Evolutionary conservation across 1,140 invertebrate genomes (phyloP), one percentile per base, ranked within the genome.

Genomic region (Drosophila punjabiensis): DNA sequence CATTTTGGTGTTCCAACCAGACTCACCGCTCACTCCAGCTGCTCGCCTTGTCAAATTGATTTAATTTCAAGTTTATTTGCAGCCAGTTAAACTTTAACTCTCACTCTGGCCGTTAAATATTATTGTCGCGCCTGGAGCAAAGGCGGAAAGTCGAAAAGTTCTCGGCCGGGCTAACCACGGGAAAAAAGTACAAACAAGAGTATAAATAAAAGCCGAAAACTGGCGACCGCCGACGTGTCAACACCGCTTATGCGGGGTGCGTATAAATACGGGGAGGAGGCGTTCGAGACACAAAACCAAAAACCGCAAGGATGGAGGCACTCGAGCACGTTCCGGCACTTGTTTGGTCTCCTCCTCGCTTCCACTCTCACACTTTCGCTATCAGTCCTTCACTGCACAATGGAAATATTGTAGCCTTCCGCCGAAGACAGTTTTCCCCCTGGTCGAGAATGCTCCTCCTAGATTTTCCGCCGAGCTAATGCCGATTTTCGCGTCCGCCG

Each of bases 261-360:
- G 64, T 73, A 66, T 18, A 81, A 71, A 76, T 60, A 37, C 43
- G 37, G 45, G 32, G 39, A n/a, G 35, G 20, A 24, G 43, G 24
- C 32, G 53, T 28, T 76, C 41, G 43, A 66, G 35, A 33, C 56
- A 58, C 63, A 53, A 55, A 43, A 77, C 63, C 28, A 20, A 73
- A 66, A 60, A 76, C 70, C 79, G 61, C 73, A 68, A 82, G 68
- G 69, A 78, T 75, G 65, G 68, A 55, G 69, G 71, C 79, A 79
- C 85, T 89, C 67, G 79, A 82, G 81, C 85, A 89, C 85, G 86
- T 76, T 90, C 52, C 70, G 75, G 67, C 67, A 90, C 85, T 89
- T 90, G 70, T 67, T 83, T 75, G 63, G 69, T 58, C 43, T 83
- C 81, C 61, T 41, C 33, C 62, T 20, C 30, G 32, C 69, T 62